Evolutionary conservation across 2,113 vertebrate species (phyloP), one percentile per base, ranked within the genome.

Genomic region (Peromyscus maniculatus): DNA sequence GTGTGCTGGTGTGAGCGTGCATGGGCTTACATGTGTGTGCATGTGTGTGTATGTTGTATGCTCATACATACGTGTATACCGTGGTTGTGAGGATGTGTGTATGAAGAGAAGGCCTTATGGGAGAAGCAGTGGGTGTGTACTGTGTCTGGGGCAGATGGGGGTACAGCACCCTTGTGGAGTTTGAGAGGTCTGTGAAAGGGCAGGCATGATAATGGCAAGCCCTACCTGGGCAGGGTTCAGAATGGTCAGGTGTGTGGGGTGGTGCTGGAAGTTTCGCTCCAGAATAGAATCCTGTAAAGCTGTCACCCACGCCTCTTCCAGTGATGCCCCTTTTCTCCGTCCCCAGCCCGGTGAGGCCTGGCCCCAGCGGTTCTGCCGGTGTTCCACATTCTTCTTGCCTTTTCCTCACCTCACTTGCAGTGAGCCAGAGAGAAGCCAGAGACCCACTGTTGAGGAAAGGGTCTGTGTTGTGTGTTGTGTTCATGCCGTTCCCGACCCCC

Each of bases 251-350:
- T 96, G 17, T 75, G 72, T 83, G 43, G 46, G 71, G 91, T 55
- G 64, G 62, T 69, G 33, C 46, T 74, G 59, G 52, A 83, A 74
- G 72, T 12, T 52, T 59, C 49, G 52, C 57, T 82, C 43, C 79
- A 62, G 95, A 82, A 64, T 91, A 64, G 83, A 98, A 80, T 21
- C 64, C 77, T 93, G 87, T 36, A 67, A 69, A 92, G 43, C 36
- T 36, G 55, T 62, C 52, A 64, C 96, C 82, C 71, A 64, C 64
- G 88, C 91, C 80, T 93, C 82, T 96, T 94, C 55, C 43, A 87
- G 9, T n/a, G 11, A 59, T 52, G 7, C 21, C 43, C 31, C 52
- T 95, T 90, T 57, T 2, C 59, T 87, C 46, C 39, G 59, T 66
- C 79, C 36, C 39, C 33, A 69, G 17, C 33, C 77, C 93, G 64